Conservation (phyloP, 2,888 invertebrate species). For the Athetis lepigone region DNA sequence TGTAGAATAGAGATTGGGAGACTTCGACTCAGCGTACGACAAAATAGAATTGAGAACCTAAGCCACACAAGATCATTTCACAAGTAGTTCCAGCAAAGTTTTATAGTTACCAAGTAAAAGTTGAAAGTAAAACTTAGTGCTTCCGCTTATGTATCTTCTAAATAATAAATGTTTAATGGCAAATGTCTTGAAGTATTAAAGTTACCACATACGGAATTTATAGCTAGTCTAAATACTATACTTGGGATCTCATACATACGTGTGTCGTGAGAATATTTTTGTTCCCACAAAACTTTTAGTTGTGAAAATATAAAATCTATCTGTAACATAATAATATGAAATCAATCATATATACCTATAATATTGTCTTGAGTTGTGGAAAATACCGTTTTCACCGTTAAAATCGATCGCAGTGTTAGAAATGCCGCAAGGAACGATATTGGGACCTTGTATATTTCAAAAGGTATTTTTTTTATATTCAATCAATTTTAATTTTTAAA, state of each 20-base stretch:
- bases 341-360: no score
- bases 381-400: background rate
- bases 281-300: slow-evolving; percentile 22
- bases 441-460: background rate
- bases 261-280: slow-evolving; percentile 1
- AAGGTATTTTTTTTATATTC: background rate
- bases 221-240: slow-evolving; percentile 1
- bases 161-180: slow-evolving; percentile 43
- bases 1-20: background rate
- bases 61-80: slow-evolving; percentile 3
- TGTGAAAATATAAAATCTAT: slow-evolving; percentile 15
- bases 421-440: slow-evolving; percentile 11
- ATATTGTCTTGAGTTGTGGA: no score
- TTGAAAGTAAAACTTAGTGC: slow-evolving; percentile 31
- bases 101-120: slow-evolving; percentile 31
- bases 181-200: slow-evolving; percentile 30
- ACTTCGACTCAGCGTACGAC: background rate
- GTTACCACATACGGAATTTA: slow-evolving; percentile 16
- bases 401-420: background rate
- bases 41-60: background rate
- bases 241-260: slow-evolving; percentile 4
- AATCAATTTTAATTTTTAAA: background rate
- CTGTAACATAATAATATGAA: no score
- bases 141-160: slow-evolving; percentile 20
- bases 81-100: slow-evolving; percentile 14